Evolutionary conservation across 1,140 invertebrate genomes (phyloP).

Genomic region (Heliconius himera): DNA sequence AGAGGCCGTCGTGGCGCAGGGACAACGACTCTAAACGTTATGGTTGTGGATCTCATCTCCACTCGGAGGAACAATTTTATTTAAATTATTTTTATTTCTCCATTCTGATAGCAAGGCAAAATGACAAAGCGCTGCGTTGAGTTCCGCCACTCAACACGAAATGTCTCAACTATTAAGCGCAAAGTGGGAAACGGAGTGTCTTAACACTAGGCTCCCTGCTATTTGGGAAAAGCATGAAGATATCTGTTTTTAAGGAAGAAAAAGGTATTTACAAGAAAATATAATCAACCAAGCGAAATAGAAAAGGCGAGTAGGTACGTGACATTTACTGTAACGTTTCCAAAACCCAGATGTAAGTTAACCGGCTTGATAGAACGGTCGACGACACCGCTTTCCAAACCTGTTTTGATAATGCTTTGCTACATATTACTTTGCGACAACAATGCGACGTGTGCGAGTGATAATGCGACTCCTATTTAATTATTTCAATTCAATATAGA

Average conservation of each 20-base stretch:
- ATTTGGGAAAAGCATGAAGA: too few relatives aligned
- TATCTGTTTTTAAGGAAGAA: background rate
- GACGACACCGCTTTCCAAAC: constrained; percentile 72
- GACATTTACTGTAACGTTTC: constrained; percentile 39
- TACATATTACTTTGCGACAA: constrained; percentile 36
- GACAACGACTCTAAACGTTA: too few relatives aligned
- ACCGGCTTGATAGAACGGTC: constrained; percentile 64
- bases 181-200: too few relatives aligned
- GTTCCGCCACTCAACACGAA: too few relatives aligned
- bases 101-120: too few relatives aligned
- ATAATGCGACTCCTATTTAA: constrained; percentile 10
- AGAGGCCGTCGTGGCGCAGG: too few relatives aligned
- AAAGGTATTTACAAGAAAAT: background rate
- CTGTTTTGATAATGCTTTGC: constrained; percentile 56
- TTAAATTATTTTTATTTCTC: too few relatives aligned
- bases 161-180: too few relatives aligned
- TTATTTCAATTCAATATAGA: background rate
- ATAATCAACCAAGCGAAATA: constrained; percentile 15
- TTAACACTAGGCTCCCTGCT: too few relatives aligned
- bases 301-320: constrained; percentile 26
- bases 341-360: constrained; percentile 51
- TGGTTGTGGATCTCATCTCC: too few relatives aligned
- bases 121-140: too few relatives aligned
- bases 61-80: too few relatives aligned
- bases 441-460: constrained; percentile 26